Evolutionary conservation across 2,797 vertebrate genomes (phyloP).

Genomic region (Chlorospingus flavigularis): DNA sequence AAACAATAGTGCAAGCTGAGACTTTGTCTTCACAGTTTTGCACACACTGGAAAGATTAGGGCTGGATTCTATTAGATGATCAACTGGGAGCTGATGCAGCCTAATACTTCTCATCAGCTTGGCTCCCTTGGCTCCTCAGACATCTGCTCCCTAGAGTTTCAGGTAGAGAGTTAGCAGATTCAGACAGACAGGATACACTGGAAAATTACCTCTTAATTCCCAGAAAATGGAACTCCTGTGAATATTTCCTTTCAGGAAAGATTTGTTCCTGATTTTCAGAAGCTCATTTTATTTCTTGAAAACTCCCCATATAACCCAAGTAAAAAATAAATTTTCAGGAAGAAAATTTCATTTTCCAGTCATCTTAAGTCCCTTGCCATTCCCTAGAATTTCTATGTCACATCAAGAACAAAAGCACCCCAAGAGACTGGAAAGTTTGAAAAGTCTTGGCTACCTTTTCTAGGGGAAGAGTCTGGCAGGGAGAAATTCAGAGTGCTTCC

Average conservation of each 20-base stretch:
- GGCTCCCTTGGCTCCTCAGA: neutral
- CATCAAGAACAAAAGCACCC: neutral
- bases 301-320: neutral
- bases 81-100: neutral
- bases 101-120: neutral
- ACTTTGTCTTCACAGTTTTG: neutral
- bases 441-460: neutral
- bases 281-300: neutral
- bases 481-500: neutral
- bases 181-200: neutral
- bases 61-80: neutral
- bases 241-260: neutral
- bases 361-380: neutral
- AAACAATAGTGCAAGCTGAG: neutral
- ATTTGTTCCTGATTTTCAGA: neutral
- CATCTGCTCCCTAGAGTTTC: neutral
- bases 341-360: neutral
- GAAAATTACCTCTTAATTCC: neutral
- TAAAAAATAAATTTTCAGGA: neutral
- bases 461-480: neutral
- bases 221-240: neutral
- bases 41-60: neutral
- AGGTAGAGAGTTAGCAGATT: neutral
- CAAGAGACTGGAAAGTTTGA: neutral
- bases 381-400: neutral